Percentiles rank a stretch among this genome's conserved stretches.
These are phyloP conservation scores for Cydia fagiglandana DNA, from an alignment of 1,140 invertebrate genomes.

Conservation along the genomic window DNA sequence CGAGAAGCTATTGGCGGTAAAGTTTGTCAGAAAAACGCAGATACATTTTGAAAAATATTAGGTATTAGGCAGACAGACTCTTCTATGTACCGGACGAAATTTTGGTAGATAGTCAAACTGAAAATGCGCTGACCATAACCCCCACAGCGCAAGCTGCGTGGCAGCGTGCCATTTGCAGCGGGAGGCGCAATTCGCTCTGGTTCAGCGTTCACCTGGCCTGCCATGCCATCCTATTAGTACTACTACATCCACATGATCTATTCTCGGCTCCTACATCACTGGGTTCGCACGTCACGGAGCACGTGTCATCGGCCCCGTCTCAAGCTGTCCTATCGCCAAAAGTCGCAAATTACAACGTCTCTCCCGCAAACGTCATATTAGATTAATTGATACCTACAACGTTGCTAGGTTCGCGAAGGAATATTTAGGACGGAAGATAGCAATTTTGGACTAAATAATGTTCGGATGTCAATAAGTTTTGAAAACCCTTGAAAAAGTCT, in stretches of 20 bases:
- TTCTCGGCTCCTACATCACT: slow-evolving; percentile 61
- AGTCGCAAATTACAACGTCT: slow-evolving; percentile 29
- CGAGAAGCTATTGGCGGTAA: neutral
- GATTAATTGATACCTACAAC: slow-evolving; percentile 16
- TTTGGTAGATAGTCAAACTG: neutral
- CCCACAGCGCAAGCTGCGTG: slow-evolving; percentile 37
- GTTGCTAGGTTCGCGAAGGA: neutral
- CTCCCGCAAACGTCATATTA: slow-evolving; percentile 22
- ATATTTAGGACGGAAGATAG: neutral
- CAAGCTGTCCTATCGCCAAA: slow-evolving; percentile 36
- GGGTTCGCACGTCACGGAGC: slow-evolving; percentile 53
- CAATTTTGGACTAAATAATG: no score
- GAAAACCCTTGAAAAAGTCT: no score
- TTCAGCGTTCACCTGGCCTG: slow-evolving; percentile 44
- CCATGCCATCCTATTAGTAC: slow-evolving; percentile 34
- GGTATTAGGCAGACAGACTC: neutral
- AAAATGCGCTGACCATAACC: slow-evolving; percentile 37
- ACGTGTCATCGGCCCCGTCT: slow-evolving; percentile 55
- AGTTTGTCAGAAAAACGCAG: neutral
- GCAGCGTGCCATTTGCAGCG: slow-evolving; percentile 56
- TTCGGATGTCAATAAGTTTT: no score
- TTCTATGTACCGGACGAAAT: neutral
- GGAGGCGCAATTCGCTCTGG: slow-evolving; percentile 42
- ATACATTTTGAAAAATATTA: neutral
- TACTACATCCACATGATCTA: slow-evolving; percentile 40